Base-by-base conservation (phyloP, 2,888 invertebrate genomes). In the Pimpla rufipes region DNA sequence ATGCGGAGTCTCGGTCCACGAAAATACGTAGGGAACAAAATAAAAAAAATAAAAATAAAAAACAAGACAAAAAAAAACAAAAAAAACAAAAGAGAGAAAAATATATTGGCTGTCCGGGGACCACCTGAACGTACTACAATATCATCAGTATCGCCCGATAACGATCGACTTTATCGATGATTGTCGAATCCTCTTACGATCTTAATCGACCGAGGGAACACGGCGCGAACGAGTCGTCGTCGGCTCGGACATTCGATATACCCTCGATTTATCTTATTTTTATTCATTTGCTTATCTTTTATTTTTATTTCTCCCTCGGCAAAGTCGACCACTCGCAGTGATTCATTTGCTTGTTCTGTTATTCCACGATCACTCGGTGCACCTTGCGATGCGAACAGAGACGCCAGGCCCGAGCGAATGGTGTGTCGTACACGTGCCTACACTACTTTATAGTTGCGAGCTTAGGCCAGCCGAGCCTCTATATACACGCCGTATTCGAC, bases 361-460 rank as follows among this genome's bases (percentile, higher is more conserved):
- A 68, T 79, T 81, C 62, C n/a, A 42, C 68, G 40, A 55, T 70
- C 16, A 29, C 3, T 5, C 3, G 3, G 74, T 76, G 70, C 81
- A 81, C 81, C 81, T 84, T 84, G 84, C 84, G 75, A 79, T 47
- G 45, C 6, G 4, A 52, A 73, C 40, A 21, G 71, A 77, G 57
- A 77, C 59, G 55, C 67, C 23, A 47, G 3, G 50, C 45, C 47
- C 71, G 76, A 79, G 76, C 64, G 73, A 73, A 83, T 47, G 80
- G 55, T 55, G 68, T 71, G 76, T 80, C 68, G 57, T 50, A 62
- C 59, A 52, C 37, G 57, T 68, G 67, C 59, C 57, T 66, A 67
- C 79, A 73, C 80, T 79, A 71, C 64, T 83, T 83, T 83, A 83
- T 83, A 76, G 83, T 71, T 0, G 59, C 37, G 64, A 37, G 76